phyloP scores from a whole-genome alignment of 1,140 invertebrate genomes.

The Magallana ariakensis region DNA sequence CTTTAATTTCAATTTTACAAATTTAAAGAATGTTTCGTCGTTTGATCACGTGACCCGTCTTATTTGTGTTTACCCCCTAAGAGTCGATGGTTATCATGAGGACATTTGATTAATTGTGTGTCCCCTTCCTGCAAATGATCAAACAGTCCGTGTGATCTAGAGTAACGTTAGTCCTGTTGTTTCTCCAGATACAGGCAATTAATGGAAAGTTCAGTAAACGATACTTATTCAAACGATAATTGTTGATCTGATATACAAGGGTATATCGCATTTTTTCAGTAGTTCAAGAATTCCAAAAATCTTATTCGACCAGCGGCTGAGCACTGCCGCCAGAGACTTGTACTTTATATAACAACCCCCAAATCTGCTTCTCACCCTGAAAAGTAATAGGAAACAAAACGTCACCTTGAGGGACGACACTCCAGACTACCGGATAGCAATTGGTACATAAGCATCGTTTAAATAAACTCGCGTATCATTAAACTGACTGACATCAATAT shows the following conservation, averaged over 20 bases:
- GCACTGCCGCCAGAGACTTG: background rate
- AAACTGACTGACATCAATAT: background rate
- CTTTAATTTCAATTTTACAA: slow-evolving; percentile 32
- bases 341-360: background rate
- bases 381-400: background rate
- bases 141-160: background rate
- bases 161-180: slow-evolving; percentile 10
- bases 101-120: slow-evolving; percentile 24
- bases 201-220: background rate
- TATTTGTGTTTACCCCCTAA: slow-evolving; percentile 25
- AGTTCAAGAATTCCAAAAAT: slow-evolving; percentile 12
- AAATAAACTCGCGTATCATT: background rate
- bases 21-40: slow-evolving; percentile 5
- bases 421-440: background rate
- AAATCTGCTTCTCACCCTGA: background rate
- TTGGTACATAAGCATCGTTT: background rate
- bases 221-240: background rate
- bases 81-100: background rate
- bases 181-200: background rate
- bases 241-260: background rate
- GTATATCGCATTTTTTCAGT: slow-evolving; percentile 15
- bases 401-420: slow-evolving; percentile 3
- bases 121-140: slow-evolving; percentile 12
- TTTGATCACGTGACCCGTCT: slow-evolving; percentile 9
- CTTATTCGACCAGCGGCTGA: background rate